Evolutionary conservation across 1,140 invertebrate species (phyloP).

Genomic region (Temnothorax nylanderi): DNA sequence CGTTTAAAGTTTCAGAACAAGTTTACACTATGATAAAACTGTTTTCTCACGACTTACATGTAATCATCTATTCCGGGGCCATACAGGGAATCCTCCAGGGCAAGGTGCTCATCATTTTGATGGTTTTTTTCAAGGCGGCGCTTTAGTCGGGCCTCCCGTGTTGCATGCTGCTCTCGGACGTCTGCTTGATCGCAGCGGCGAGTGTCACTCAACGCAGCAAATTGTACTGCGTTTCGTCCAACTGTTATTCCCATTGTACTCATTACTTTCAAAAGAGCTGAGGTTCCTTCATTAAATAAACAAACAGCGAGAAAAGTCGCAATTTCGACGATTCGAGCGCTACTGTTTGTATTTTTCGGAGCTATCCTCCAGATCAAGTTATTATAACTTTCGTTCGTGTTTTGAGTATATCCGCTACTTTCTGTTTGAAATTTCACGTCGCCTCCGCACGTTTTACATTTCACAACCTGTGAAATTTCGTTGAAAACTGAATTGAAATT

Average conservation of each 20-base stretch:
- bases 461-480: slow-evolving; percentile 2
- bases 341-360: slow-evolving; percentile 52
- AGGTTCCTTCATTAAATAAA: slow-evolving; percentile 61
- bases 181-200: not conserved
- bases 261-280: slow-evolving; percentile 62
- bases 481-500: not conserved
- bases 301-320: slow-evolving; percentile 44
- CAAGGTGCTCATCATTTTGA: not conserved
- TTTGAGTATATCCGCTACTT: slow-evolving; percentile 60
- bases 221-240: slow-evolving; percentile 34
- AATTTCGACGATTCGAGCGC: slow-evolving; percentile 52
- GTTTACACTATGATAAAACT: no score
- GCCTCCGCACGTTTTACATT: not conserved
- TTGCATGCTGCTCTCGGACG: not conserved
- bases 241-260: slow-evolving; percentile 41
- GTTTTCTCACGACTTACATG: not conserved
- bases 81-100: not conserved
- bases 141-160: not conserved
- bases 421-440: not conserved
- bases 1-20: no score
- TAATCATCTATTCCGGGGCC: not conserved
- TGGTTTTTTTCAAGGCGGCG: not conserved
- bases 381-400: slow-evolving; percentile 71
- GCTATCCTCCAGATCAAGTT: slow-evolving; percentile 51
- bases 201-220: not conserved